Evolutionary conservation across 2,797 vertebrate genomes (phyloP).

Genomic region (Sebastes cheni): DNA sequence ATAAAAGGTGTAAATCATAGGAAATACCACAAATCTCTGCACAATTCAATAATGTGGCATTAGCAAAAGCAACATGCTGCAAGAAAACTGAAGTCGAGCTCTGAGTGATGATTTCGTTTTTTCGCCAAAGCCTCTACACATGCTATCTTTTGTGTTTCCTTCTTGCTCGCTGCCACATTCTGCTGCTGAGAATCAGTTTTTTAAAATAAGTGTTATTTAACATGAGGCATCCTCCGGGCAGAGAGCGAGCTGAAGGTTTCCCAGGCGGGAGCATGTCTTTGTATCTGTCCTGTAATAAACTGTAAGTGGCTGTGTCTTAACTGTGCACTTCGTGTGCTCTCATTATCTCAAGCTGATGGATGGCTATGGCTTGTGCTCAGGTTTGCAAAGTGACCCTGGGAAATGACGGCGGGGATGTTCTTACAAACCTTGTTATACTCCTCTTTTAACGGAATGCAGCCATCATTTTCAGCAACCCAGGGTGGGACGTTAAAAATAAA

Average conservation of each 20-base stretch:
- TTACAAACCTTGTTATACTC: constrained; percentile 52
- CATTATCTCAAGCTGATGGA: constrained; percentile 85
- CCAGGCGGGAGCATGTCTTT: constrained; percentile 55
- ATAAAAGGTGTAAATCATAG: constrained; percentile 31
- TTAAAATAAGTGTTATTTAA: constrained; percentile 62
- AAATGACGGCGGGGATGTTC: constrained; percentile 70
- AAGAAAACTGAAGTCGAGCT: constrained; percentile 9
- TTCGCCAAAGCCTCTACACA: constrained; percentile 24
- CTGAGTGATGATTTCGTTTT: constrained; percentile 12
- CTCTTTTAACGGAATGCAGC: constrained; percentile 36
- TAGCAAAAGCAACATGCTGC: constrained; percentile 2
- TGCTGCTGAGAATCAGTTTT: constrained; percentile 26
- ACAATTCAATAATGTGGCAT: constrained; percentile 23
- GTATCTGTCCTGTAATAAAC: constrained; percentile 71
- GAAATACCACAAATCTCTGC: constrained; percentile 37
- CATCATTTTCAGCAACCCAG: constrained; percentile 38
- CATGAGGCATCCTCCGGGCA: constrained; percentile 42
- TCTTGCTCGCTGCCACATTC: constrained; percentile 11
- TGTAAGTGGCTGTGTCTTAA: constrained; percentile 73
- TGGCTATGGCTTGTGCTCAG: constrained; percentile 65
- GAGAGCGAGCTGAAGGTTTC: constrained; percentile 53
- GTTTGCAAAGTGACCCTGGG: constrained; percentile 82
- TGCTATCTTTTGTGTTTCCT: constrained; percentile 33
- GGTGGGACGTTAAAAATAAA: constrained; percentile 23
- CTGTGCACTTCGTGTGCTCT: constrained; percentile 74